phyloP scores from a whole-genome alignment of 2,888 invertebrate genomes.

The Pseudococcus longispinus region DNA sequence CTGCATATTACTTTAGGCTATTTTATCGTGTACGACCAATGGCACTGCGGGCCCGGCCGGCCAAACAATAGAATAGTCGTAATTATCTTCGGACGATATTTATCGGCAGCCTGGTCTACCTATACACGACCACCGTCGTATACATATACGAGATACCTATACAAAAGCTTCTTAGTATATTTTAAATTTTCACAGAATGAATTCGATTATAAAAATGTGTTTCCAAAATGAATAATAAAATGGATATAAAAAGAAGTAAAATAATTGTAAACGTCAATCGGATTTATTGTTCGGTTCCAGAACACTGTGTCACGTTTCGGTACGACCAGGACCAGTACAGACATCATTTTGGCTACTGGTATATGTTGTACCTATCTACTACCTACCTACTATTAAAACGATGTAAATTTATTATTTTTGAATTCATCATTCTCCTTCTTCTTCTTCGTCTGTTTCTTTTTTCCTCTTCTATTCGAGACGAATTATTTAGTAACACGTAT shows the following conservation, averaged over 20 bases:
- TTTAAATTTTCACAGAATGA: slow-evolving; percentile 38
- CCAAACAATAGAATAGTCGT: slow-evolving; percentile 38
- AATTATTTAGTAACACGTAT: not conserved
- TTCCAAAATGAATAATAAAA: slow-evolving; percentile 45
- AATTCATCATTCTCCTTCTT: not conserved
- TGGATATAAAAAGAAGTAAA: slow-evolving; percentile 25
- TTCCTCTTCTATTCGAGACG: not conserved
- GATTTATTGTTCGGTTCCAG: not conserved
- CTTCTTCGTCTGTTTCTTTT: not conserved
- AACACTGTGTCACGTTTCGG: slow-evolving; percentile 6
- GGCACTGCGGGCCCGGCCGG: not conserved
- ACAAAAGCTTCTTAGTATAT: slow-evolving; percentile 32
- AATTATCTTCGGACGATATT: slow-evolving; percentile 40
- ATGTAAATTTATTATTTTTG: slow-evolving; percentile 22
- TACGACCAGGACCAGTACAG: not conserved
- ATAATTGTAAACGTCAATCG: slow-evolving; percentile 30
- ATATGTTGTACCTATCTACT: not conserved
- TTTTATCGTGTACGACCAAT: slow-evolving; percentile 37
- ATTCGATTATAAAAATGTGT: slow-evolving; percentile 42
- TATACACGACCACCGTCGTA: not conserved
- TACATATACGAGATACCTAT: not conserved
- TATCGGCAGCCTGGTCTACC: slow-evolving; percentile 18
- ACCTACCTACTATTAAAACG: not conserved
- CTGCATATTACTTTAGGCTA: slow-evolving; percentile 45
- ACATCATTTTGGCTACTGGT: not conserved